phyloP scores from a whole-genome alignment of 2,113 vertebrate species.

The Onychostoma macrolepis region DNA sequence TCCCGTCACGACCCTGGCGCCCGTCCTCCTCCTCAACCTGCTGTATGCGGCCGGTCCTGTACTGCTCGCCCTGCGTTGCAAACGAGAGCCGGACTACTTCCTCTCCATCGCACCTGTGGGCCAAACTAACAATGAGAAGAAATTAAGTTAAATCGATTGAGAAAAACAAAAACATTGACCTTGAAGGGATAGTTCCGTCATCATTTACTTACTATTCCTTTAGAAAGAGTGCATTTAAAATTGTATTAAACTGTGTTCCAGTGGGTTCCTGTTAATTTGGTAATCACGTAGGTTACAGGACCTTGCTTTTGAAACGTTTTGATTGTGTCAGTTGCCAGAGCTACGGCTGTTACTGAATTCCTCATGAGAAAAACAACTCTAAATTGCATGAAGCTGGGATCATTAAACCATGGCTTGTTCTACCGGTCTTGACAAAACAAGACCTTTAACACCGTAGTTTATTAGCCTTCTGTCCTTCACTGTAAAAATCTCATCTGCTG shows the following conservation, averaged over 20 bases:
- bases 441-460: constrained; percentile 20
- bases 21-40: constrained; percentile 77
- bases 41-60: constrained; percentile 76
- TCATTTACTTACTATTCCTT: constrained; percentile 1
- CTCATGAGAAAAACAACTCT: neutral
- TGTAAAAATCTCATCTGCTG: neutral
- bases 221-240: neutral
- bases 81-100: constrained; percentile 79
- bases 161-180: neutral
- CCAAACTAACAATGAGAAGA: constrained; percentile 73
- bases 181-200: neutral
- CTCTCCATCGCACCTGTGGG: constrained; percentile 46
- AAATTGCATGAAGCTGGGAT: constrained; percentile 13
- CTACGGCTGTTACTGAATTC: neutral
- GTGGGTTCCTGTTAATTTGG: neutral
- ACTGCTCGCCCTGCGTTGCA: constrained; percentile 81
- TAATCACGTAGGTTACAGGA: neutral
- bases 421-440: neutral
- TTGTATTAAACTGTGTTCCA: neutral
- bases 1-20: constrained; percentile 73
- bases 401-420: constrained; percentile 25
- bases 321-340: constrained; percentile 1
- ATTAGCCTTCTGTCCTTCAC: neutral
- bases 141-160: constrained; percentile 71
- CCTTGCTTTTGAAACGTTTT: neutral